phyloP scores from a whole-genome alignment of 1,140 invertebrate species.

The Brachionus asplanchnoidis region DNA sequence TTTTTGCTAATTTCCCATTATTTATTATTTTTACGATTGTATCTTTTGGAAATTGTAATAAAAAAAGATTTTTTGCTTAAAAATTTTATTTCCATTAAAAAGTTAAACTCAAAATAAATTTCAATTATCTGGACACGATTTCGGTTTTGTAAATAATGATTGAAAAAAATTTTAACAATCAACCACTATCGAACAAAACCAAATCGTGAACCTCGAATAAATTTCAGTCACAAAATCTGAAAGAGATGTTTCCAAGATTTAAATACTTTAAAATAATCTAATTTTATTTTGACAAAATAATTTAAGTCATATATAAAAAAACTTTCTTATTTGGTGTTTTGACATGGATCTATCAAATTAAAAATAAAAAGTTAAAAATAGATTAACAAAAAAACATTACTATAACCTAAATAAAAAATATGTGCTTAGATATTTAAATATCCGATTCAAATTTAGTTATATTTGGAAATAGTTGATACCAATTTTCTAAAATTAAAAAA shows the following conservation, averaged over 20 bases:
- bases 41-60: neutral
- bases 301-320: too few relatives aligned
- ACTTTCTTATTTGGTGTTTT: too few relatives aligned
- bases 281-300: neutral
- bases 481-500: too few relatives aligned
- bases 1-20: neutral
- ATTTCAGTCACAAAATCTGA: neutral
- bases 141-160: conserved; percentile 12
- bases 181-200: conserved; percentile 28
- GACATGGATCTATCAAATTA: too few relatives aligned
- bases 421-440: too few relatives aligned
- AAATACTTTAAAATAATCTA: neutral
- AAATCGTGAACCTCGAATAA: neutral
- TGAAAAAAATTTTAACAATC: neutral
- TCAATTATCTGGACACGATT: neutral
- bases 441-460: too few relatives aligned
- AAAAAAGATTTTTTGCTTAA: neutral
- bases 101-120: neutral
- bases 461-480: too few relatives aligned
- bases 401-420: too few relatives aligned
- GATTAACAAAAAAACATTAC: too few relatives aligned
- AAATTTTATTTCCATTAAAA: neutral
- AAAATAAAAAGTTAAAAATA: too few relatives aligned
- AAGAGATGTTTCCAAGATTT: neutral
- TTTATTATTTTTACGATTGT: neutral